A percentile compares a stretch with the other conserved stretches of the same genome.
Conservation (phyloP, 2,113 vertebrate species). For the Sclerurus mexicanus region DNA sequence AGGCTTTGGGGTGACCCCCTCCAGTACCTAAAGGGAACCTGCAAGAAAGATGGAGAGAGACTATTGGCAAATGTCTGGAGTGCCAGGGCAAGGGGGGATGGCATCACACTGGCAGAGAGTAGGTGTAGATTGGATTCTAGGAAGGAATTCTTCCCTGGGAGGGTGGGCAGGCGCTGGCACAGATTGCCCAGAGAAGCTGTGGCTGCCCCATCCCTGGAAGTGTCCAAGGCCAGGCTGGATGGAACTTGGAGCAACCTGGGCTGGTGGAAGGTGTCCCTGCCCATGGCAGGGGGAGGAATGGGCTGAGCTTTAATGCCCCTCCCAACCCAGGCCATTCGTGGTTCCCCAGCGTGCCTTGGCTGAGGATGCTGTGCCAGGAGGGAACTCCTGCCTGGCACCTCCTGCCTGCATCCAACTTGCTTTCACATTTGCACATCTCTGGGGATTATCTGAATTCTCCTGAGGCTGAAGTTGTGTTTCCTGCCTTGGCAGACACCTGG, state of each 20-base stretch:
- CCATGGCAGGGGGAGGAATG: background rate
- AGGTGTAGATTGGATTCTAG: background rate
- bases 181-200: background rate
- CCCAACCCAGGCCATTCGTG: background rate
- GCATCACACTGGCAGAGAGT: background rate
- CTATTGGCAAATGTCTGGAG: background rate
- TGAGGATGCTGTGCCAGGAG: background rate
- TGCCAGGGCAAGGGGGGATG: background rate
- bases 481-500: background rate
- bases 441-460: background rate
- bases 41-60: background rate
- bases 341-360: background rate
- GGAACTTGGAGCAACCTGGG: background rate
- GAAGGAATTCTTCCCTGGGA: background rate
- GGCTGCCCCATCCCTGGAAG: background rate
- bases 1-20: background rate
- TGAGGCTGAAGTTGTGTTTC: background rate
- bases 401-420: background rate
- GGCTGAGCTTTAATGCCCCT: accelerated
- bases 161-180: background rate
- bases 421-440: background rate
- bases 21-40: background rate
- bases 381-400: background rate
- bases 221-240: background rate
- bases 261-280: background rate